Evolutionary conservation across 1,140 invertebrate genomes (phyloP).

Genomic region (Anagrus nilaparvatae): DNA sequence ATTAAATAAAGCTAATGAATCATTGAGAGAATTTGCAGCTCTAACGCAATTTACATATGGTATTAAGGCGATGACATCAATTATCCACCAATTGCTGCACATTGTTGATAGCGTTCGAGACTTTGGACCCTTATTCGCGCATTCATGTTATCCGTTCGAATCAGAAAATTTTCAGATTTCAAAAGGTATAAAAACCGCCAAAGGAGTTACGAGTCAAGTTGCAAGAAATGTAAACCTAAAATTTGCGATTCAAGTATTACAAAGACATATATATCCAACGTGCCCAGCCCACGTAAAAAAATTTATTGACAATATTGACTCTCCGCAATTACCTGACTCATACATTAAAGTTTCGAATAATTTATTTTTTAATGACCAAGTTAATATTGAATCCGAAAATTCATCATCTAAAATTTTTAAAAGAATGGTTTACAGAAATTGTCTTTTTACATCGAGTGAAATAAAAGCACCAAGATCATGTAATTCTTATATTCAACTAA

Average conservation of each 20-base stretch:
- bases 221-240: neutral
- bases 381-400: too few relatives aligned
- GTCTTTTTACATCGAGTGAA: too few relatives aligned
- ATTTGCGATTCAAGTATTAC: neutral
- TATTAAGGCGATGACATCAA: conserved; percentile 12
- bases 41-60: conserved; percentile 6
- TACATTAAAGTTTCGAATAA: too few relatives aligned
- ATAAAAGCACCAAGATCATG: too few relatives aligned
- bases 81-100: conserved; percentile 14
- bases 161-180: neutral
- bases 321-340: too few relatives aligned
- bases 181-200: neutral
- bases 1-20: conserved; percentile 8
- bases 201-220: conserved; percentile 1
- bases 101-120: conserved; percentile 6
- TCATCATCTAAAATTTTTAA: too few relatives aligned
- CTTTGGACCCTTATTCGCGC: neutral
- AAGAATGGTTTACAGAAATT: too few relatives aligned
- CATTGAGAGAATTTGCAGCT: conserved; percentile 7
- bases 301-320: too few relatives aligned
- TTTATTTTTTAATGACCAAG: too few relatives aligned
- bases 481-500: too few relatives aligned
- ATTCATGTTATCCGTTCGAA: neutral
- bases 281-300: neutral
- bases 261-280: neutral